Evolutionary conservation across 2,888 invertebrate species (phyloP), one percentile per base, ranked within the genome.

Genomic region (Ectropis crepuscularia): DNA sequence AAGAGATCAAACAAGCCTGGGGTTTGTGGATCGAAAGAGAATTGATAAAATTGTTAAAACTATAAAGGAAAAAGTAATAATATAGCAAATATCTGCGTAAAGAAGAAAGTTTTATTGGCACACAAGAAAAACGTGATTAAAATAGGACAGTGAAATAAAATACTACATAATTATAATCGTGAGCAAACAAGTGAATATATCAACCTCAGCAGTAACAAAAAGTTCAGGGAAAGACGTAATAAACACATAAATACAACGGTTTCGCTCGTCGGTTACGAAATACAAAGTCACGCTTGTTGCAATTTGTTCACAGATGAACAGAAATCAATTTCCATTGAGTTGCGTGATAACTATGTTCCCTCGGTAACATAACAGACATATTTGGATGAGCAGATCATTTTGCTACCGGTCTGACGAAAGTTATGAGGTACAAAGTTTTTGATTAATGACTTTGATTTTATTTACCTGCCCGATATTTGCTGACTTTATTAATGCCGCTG

Each of bases 261-360:
- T 67, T 72, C 63, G 58, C 64, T 61, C 10, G n/a, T 10, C 4
- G 57, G 70, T 78, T 74, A 78, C 62, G 62, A 75, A 77, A 78
- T 75, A 72, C 72, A 68, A 61, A 74, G 76, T 76, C 79, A 79
- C 75, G 80, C 75, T 73, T 42, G 70, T 64, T 71, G 63, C 68
- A 60, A 63, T 65, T 68, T 65, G 69, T 73, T 73, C 61, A 66
- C 66, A 76, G 73, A 68, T 67, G 65, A 70, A 65, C 61, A 64
- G 58, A 58, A 67, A 64, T 65, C 69, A 67, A 77, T 78, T 77
- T 69, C 63, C 67, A 75, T 76, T 68, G 71, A 65, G 65, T 77
- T 72, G 69, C 72, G 68, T 77, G 77, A 74, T 74, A 73, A 72
- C 67, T 63, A 63, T 51, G 70, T 71, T 65, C 70, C 69, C 74